Percentiles rank a stretch among this genome's conserved stretches.
Evolutionary conservation across 2,888 invertebrate genomes (phyloP).

Genomic region (Dinocampus coccinellae): DNA sequence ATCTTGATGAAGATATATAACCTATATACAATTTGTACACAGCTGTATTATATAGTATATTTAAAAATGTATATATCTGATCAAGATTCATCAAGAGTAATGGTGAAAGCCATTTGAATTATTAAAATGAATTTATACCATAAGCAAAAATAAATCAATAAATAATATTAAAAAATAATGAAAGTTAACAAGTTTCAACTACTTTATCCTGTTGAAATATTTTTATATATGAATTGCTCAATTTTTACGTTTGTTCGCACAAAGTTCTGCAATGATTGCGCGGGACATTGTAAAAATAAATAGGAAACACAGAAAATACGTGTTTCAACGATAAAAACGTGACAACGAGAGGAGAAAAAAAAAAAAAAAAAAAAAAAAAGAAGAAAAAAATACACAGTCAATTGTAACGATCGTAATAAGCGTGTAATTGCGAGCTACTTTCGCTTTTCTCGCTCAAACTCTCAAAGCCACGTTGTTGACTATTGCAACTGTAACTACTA

Average conservation of each 20-base stretch:
- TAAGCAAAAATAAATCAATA: background rate
- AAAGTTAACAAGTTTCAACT: background rate
- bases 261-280: constrained; percentile 1
- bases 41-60: background rate
- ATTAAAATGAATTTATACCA: background rate
- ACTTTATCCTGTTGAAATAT: background rate
- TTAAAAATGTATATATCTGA: background rate
- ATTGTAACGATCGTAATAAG: constrained; percentile 29
- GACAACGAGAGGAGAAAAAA: constrained; percentile 7
- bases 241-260: constrained; percentile 42
- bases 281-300: background rate
- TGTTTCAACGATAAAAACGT: background rate
- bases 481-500: background rate
- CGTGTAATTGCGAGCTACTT: constrained; percentile 46
- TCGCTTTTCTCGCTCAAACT: constrained; percentile 46
- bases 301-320: background rate
- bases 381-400: constrained; percentile 18
- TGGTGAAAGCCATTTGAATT: background rate
- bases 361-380: background rate
- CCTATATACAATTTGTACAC: background rate
- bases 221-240: constrained; percentile 40
- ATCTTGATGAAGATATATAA: background rate
- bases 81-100: background rate
- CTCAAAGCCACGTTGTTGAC: background rate
- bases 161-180: background rate